Evolutionary conservation across 2,113 vertebrate species (phyloP), one percentile per base, ranked within the genome.

Genomic region (Zapornia atra): DNA sequence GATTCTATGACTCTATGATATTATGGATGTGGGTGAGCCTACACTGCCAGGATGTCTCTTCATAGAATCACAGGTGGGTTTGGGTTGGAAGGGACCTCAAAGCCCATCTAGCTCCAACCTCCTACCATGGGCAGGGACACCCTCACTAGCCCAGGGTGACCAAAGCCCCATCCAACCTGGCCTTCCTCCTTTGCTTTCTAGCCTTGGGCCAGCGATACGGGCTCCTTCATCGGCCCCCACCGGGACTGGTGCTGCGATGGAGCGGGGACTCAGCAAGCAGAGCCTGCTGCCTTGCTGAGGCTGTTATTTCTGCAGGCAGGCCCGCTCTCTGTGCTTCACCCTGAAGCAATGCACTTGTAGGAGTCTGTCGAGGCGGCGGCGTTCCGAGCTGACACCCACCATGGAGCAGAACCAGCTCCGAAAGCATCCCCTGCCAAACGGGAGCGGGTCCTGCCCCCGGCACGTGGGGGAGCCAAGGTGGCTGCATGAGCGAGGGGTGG

Each of bases 381-480:
- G 1, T 84, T 66, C 38, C 73, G 53, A 48, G 42, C 51, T 94
- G 83, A 56, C 61, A 1, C 82, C 46, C 76, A 84, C 72, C 5
- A 2, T 2, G 2, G 79, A 31, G n/a, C 42, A 81, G 76, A 66
- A 44, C 56, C 0, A 0, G 10, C 64, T 84, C 44, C 3, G 4
- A 46, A 53, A 57, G 24, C 61, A 54, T 38, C 57, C 28, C 28
- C 78, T 61, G 28, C 44, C 66, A 79, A 92, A 85, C 7, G 20
- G 3, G n/a, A 95, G 72, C 2, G 1, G 34, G 72, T 81, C 69
- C 91, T 91, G 73, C 29, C 56, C 24, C 0, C 0, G 81, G 73
- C 89, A 92, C 5, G 5, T 88, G 92, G 40, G 77, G 54, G 25
- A 77, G 31, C 46, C 14, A 6, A 5, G 53, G 75, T 0, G 0